Evolutionary conservation across 1,140 invertebrate genomes (phyloP).

Genomic region (Cryptotermes secundus): DNA sequence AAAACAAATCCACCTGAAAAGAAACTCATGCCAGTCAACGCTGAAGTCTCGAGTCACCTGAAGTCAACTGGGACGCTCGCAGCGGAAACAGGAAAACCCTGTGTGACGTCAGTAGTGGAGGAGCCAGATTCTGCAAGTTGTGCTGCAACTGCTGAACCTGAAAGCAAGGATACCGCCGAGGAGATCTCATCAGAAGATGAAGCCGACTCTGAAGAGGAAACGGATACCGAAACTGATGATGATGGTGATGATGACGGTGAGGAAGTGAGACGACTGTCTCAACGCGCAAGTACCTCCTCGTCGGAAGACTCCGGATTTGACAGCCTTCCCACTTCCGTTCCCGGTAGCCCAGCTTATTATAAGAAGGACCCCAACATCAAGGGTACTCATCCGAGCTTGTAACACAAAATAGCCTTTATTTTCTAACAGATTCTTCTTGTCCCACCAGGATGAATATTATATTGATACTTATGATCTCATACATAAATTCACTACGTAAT

Average conservation of each 20-base stretch:
- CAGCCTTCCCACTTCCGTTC: conserved; percentile 27
- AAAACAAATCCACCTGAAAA: neutral
- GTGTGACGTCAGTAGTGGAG: neutral
- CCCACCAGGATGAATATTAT: neutral
- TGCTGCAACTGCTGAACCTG: no score
- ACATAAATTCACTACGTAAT: no score
- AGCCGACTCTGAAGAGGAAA: conserved; percentile 31
- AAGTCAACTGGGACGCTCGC: neutral
- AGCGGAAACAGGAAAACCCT: neutral
- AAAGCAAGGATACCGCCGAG: neutral
- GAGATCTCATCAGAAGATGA: conserved; percentile 34
- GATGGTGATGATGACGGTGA: conserved; percentile 35
- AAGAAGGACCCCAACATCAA: conserved; percentile 30
- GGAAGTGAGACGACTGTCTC: neutral
- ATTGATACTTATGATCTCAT: neutral
- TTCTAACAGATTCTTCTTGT: neutral
- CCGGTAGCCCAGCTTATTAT: conserved; percentile 32
- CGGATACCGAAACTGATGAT: conserved; percentile 22
- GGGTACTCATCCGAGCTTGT: neutral
- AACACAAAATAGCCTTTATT: neutral
- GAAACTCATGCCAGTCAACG: neutral
- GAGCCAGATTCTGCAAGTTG: neutral
- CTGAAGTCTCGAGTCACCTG: neutral
- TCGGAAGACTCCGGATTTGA: conserved; percentile 39
- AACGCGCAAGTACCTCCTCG: conserved; percentile 27